phyloP scores from a whole-genome alignment of 1,140 invertebrate genomes.

The Apis dorsata region DNA sequence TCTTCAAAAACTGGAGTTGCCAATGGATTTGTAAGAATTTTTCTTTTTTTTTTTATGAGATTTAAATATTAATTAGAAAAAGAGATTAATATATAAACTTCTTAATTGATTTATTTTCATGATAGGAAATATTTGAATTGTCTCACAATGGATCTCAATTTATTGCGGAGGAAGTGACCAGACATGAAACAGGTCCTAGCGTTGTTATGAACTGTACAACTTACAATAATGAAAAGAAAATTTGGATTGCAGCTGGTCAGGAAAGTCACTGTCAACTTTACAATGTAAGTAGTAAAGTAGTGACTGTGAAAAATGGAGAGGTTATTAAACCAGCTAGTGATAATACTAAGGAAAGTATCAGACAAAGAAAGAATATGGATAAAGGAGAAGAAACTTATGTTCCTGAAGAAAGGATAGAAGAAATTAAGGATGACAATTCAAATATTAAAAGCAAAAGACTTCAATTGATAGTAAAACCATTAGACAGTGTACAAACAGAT shows the following conservation, averaged over 20 bases:
- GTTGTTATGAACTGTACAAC: conserved; percentile 95
- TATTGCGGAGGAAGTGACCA: conserved; percentile 90
- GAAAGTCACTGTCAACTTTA: conserved; percentile 96
- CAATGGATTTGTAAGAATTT: conserved; percentile 94
- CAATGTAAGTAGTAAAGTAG: conserved; percentile 87
- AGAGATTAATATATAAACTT: background rate
- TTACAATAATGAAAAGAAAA: conserved; percentile 84
- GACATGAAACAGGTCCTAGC: conserved; percentile 92
- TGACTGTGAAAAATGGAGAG: conserved; percentile 77
- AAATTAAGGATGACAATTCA: conserved; percentile 76
- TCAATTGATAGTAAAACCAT: conserved; percentile 86
- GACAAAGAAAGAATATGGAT: conserved; percentile 75
- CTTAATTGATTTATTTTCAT: background rate
- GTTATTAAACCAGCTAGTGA: conserved; percentile 72
- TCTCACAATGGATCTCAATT: conserved; percentile 90
- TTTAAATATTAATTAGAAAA: background rate
- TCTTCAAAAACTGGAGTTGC: conserved; percentile 96
- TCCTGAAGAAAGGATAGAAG: conserved; percentile 77
- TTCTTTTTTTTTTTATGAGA: conserved; percentile 10
- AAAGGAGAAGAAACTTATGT: conserved; percentile 72
- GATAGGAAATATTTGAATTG: conserved; percentile 94
- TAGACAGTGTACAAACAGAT: conserved; percentile 90
- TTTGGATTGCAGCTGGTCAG: conserved; percentile 92
- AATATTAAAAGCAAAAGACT: conserved; percentile 83
- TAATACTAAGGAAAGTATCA: conserved; percentile 67